phyloP scores from a whole-genome alignment of 2,113 vertebrate species.

The Noctilio leporinus region DNA sequence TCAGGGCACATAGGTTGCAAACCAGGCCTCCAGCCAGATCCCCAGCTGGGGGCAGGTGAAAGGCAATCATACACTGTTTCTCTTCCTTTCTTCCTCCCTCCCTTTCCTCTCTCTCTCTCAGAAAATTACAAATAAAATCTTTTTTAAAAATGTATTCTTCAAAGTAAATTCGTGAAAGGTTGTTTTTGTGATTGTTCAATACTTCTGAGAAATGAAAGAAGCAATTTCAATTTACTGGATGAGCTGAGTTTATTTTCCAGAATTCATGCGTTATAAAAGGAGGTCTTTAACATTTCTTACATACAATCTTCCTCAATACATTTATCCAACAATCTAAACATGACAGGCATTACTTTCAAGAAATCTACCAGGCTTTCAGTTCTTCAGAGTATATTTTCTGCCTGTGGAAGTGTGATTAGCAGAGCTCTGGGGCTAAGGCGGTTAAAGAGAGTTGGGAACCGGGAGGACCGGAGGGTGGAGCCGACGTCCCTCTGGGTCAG shows the following conservation, averaged over 20 bases:
- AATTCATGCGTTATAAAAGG: not conserved
- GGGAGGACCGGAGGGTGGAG: not conserved
- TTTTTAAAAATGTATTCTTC: not conserved
- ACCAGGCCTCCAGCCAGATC: too few species aligned
- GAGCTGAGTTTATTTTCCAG: not conserved
- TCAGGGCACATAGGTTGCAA: too few species aligned
- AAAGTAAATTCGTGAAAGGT: not conserved
- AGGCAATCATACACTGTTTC: too few species aligned
- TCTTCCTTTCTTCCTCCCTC: too few species aligned
- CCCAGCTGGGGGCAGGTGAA: too few species aligned
- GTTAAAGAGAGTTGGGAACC: accelerated
- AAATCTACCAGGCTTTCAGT: not conserved
- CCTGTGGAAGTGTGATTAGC: not conserved
- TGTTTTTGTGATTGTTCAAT: not conserved
- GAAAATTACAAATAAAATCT: not conserved
- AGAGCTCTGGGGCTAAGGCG: not conserved
- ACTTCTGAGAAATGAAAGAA: not conserved
- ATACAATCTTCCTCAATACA: not conserved
- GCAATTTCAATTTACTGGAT: not conserved
- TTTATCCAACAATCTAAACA: not conserved
- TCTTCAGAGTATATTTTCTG: not conserved
- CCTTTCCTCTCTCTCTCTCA: too few species aligned
- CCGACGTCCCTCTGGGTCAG: not conserved
- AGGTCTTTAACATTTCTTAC: not conserved
- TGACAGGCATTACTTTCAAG: not conserved